Percentiles rank a stretch among this genome's conserved stretches.
Conservation (phyloP, 2,797 vertebrate genomes). For the Sebastiscus albofasciatus region DNA sequence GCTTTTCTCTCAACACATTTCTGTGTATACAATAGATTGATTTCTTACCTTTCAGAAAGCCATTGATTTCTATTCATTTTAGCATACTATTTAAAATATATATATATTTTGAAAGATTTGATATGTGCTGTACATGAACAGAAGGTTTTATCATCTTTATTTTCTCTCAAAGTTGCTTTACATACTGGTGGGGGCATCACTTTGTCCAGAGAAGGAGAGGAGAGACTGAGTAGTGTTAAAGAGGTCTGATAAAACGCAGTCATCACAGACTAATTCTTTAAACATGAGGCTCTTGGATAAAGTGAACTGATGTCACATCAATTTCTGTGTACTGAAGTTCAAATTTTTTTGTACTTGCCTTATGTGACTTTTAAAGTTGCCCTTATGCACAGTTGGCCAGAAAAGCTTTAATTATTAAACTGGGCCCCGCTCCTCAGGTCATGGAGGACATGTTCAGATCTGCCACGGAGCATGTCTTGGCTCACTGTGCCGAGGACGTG, state of each 20-base stretch:
- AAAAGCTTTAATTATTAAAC: constrained; percentile 67
- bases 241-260: neutral
- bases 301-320: neutral
- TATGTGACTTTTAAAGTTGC: constrained; percentile 29
- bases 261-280: neutral
- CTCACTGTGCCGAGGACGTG: constrained; percentile 86
- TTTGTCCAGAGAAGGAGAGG: neutral
- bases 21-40: neutral
- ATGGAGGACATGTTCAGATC: constrained; percentile 93
- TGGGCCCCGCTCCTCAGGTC: constrained; percentile 78
- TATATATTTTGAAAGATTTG: neutral
- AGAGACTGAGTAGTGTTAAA: neutral
- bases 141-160: neutral
- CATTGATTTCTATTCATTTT: neutral
- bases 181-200: neutral
- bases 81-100: neutral
- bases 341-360: neutral
- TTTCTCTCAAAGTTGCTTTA: neutral
- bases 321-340: neutral
- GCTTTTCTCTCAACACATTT: neutral
- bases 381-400: constrained; percentile 16
- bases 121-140: neutral
- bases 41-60: neutral
- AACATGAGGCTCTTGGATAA: neutral
- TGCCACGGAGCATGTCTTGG: constrained; percentile 84